Base-by-base conservation (phyloP, 2,113 vertebrate genomes). In the Balaeniceps rex region DNA sequence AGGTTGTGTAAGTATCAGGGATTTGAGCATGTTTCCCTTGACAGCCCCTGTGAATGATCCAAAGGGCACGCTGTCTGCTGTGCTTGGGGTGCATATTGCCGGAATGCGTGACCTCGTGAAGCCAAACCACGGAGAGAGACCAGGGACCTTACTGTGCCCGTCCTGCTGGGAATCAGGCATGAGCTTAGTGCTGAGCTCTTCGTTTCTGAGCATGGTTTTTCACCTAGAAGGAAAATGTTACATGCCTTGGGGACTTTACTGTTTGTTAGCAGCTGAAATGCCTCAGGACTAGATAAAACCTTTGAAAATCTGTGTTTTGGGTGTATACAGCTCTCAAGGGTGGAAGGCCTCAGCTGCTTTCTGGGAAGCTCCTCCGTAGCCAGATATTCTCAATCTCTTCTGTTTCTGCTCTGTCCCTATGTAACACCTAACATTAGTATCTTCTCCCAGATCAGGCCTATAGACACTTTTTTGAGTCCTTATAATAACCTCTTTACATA, bases 401-500 rank as follows among this genome's bases (percentile, higher is more conserved):
- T 46, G 40, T 58, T 83, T 88, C 63, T 70, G 13, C 31, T 70
- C 51, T 3, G 1, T 84, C 61, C 26, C 60, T 47, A 4, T 21
- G 10, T 65, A 90, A 83, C 75, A 85, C 42, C 36, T 77, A 74
- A 46, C 38, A 47, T 80, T 63, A 36, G 58, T 88, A 55, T 96
- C 91, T 90, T 74, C 51, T 94, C 22, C 46, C 40, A 63, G 33
- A 95, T 93, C 87, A 77, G 74, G 77, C 60, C 85, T 81, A 82
- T 68, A 74, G 87, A 85, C 95, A 84, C 87, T 93, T 96, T 63
- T 85, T 88, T 54, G 75, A 96, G 58, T 68, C 78, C 79, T 88
- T 91, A 87, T 93, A 95, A 97, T 95, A 94, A 91, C 87, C 77
- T 95, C 78, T 94, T 95, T 90, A 91, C 94, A 86, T 66, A 82